Evolutionary conservation across 92 coral and sea anemone genomes (phyloP).

Genomic region (Galaxea fascicularis): DNA sequence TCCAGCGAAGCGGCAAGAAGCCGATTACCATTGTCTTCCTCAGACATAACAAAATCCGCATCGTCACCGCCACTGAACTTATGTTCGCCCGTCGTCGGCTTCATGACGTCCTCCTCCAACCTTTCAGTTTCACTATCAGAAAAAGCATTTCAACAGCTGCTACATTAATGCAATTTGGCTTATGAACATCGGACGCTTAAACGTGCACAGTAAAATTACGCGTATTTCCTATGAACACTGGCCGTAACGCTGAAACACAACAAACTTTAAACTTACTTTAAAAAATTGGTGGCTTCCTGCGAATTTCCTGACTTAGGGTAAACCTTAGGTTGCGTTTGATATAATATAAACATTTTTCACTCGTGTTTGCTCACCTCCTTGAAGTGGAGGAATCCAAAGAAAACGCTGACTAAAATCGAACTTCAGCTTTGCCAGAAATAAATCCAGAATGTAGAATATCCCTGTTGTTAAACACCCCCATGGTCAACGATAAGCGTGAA

Average conservation of each 20-base stretch:
- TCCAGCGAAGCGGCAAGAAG: constrained; percentile 88
- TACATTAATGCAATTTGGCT: not conserved
- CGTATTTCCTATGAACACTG: not conserved
- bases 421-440: not conserved
- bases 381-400: not conserved
- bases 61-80: not conserved
- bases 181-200: not conserved
- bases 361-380: not conserved
- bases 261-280: not conserved
- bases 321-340: not conserved
- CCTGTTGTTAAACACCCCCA: not conserved
- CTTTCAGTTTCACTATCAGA: not conserved
- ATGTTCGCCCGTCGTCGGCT: constrained; percentile 48
- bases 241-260: not conserved
- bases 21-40: constrained; percentile 60
- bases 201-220: not conserved
- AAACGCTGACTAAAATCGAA: not conserved
- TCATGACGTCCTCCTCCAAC: constrained; percentile 6
- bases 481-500: not conserved
- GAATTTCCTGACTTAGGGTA: not conserved
- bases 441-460: not conserved
- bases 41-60: constrained; percentile 56
- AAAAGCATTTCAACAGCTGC: not conserved
- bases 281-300: not conserved
- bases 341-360: not conserved